These are phyloP conservation scores for Anseranas semipalmata DNA, from an alignment of 2,113 vertebrate species.

Conservation along the genomic window DNA sequence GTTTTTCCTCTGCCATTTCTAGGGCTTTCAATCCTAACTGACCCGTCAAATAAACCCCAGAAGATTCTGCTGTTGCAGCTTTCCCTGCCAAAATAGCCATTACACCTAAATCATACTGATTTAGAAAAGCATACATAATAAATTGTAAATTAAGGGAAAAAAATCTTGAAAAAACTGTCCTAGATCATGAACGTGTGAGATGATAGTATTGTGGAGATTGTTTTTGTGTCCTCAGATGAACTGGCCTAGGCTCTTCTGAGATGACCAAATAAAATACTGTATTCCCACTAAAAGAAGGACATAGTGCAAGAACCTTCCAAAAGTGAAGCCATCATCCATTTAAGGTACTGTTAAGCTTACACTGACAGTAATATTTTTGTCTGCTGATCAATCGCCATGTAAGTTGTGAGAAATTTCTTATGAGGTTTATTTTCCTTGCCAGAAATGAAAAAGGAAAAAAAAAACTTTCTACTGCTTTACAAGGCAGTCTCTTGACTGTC, in stretches of 20 bases:
- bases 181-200: neutral
- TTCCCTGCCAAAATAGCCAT: neutral
- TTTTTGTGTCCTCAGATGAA: neutral
- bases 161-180: neutral
- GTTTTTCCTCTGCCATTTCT: neutral
- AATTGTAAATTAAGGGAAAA: neutral
- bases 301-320: neutral
- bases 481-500: neutral
- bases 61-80: neutral
- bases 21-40: neutral
- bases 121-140: neutral
- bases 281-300: neutral
- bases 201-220: neutral
- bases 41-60: neutral
- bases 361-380: neutral
- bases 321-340: neutral
- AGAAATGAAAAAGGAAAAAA: neutral
- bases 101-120: neutral
- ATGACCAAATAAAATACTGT: neutral
- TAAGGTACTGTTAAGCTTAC: neutral
- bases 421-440: neutral
- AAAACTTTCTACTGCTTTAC: neutral
- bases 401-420: neutral
- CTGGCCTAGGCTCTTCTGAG: neutral
- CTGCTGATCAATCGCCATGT: neutral